Evolutionary conservation across 2,797 vertebrate genomes (phyloP), one percentile per base, ranked within the genome.

Genomic region (Scomberomorus guttatus): DNA sequence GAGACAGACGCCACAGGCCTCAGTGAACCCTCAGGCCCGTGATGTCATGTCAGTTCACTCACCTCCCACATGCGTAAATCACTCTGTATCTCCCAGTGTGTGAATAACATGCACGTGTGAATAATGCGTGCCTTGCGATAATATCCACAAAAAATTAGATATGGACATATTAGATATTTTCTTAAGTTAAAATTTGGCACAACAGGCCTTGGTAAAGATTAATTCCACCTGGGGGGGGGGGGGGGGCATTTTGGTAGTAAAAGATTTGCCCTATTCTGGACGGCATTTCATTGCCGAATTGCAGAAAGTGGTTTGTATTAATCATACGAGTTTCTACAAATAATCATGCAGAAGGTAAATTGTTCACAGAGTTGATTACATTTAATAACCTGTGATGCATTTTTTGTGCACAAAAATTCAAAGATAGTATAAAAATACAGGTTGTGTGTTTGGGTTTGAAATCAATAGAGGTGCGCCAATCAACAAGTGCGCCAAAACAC

Each of bases 31-130:
- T 42, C 22, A 51, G 63, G 56, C 50, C 27, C 63, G 78, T 75
- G 72, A 85, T 86, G 82, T 90, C 87, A 87, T 70, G 56, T 55
- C 25, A 12, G 42, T 71, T 62, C 61, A n/a, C 34, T 76, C 64
- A 69, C 61, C 63, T 89, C 69, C 68, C 72, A 83, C 73, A 9
- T 78, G 51, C 34, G 1, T 84, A 62, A 62, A 80, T 87, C 76
- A 32, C 67, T 55, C 37, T 14, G 6, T 57, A 29, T 72, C 57
- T 81, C 24, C 12, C 14, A 32, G 24, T 54, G 50, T 60, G 58
- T 29, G 12, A 66, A 82, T 44, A 18, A 39, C 2, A 27, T 25
- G 24, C 29, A 24, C 12, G 15, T 67, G 73, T 52, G 60, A 65
- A 56, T 64, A 18, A 5, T 74, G 56, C 37, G 27, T 65, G 2